Base-by-base conservation (phyloP, 2,113 vertebrate species). In the Macquaria australasica region DNA sequence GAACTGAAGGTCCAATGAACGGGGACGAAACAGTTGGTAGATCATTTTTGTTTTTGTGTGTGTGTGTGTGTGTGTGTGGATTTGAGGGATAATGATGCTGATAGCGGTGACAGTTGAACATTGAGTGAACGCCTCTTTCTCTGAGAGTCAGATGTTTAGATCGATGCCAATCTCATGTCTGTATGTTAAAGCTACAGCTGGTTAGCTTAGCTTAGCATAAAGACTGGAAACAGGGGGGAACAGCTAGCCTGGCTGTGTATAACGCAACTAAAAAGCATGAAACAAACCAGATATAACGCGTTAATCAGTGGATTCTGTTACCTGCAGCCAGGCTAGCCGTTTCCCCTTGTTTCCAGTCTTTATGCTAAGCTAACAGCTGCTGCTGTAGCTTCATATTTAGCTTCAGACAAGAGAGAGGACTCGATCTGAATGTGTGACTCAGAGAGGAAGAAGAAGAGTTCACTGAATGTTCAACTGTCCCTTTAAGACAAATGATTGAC, bases 341-440 rank as follows among this genome's bases (percentile, higher is more conserved):
- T 62, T 21, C 41, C 58, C 4, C 0, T 11, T 6, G n/a, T 63
- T 73, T 43, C 6, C n/a, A n/a, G 59, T 15, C 60, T 59, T 67
- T 15, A 60, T 55, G 50, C 77, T 71, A 77, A 55, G 23, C 34
- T 25, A 37, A 21, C 10, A 12, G 4, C n/a, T 12, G 37, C 21
- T 23, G 4, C n/a, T 12, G 37, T 11, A 41, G 51, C 48, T 14
- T 8, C 28, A 14, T 31, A 10, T 31, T 66, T 6, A 43, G 37
- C 0, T 0, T 3, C 10, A n/a, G 20, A 14, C 25, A 15, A 0
- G 25, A n/a, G 8, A 6, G 8, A 0, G 18, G 31, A 0, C 3
- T 62, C 28, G 9, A 1, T 59, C 1, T 31, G 28, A 62, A 4
- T 7, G 23, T 23, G 18, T 55, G 51, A 23, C 51, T 51, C 50